A percentile compares a stretch with the other conserved stretches of the same genome.
Conservation (phyloP, 2,113 vertebrate genomes). For the Hemibagrus wyckioides region DNA sequence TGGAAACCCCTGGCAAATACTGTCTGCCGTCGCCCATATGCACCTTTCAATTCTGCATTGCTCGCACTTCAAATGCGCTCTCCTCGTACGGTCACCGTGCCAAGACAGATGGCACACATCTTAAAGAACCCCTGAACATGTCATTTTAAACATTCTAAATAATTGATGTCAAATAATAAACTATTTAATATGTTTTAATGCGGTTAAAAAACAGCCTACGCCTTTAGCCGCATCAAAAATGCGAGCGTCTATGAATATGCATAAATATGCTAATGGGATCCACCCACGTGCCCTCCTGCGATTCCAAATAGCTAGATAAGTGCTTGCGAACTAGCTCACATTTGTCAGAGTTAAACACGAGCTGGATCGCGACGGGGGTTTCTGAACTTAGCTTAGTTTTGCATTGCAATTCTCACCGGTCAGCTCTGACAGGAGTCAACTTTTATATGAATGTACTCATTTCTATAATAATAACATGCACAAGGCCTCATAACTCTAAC, state of each 20-base stretch:
- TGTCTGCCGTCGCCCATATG: constrained; percentile 75
- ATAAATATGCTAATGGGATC: constrained; percentile 15
- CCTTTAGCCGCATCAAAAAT: constrained; percentile 15
- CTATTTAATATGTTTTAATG: constrained; percentile 3
- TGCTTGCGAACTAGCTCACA: constrained; percentile 17
- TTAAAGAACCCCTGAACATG: constrained; percentile 28
- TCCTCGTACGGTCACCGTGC: neutral
- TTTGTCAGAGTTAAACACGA: constrained; percentile 3
- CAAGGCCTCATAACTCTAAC: neutral
- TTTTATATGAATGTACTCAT: neutral
- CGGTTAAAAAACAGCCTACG: neutral
- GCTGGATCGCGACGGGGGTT: neutral
- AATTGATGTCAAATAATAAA: constrained; percentile 16
- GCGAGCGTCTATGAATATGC: neutral
- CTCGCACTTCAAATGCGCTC: constrained; percentile 20
- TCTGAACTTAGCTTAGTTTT: neutral
- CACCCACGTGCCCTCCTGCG: constrained; percentile 8
- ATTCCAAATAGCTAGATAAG: constrained; percentile 12
- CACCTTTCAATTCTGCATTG: constrained; percentile 78
- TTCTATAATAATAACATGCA: no score
- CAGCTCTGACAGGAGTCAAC: neutral
- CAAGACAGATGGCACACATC: constrained; percentile 32
- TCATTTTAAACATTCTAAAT: constrained; percentile 15
- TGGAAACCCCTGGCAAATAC: constrained; percentile 82
- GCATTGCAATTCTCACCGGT: neutral